Evolutionary conservation across 2,888 invertebrate genomes (phyloP).

Genomic region (Tiliacea citrago): DNA sequence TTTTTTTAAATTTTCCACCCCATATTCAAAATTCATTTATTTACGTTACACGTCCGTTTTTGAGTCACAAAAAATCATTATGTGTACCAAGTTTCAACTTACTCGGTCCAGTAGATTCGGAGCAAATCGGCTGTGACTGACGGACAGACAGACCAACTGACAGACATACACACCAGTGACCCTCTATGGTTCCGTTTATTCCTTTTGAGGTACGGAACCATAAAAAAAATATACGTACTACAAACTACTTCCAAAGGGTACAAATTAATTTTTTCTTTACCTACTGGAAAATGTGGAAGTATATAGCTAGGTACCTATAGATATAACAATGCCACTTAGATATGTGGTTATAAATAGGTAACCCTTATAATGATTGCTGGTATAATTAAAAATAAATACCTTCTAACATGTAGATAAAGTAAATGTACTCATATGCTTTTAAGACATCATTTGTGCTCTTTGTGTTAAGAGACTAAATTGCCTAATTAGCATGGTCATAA

Average conservation of each 20-base stretch:
- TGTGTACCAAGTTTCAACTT: no score
- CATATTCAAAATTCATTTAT: no score
- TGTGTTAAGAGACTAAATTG: conserved; percentile 66
- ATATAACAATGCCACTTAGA: background rate
- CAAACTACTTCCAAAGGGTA: background rate
- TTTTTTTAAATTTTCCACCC: no score
- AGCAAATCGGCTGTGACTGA: no score
- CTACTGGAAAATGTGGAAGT: background rate
- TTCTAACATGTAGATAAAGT: background rate
- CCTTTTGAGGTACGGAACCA: no score
- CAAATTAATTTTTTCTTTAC: background rate
- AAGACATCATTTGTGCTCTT: conserved; percentile 52
- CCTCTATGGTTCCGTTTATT: no score
- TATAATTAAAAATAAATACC: conserved; percentile 14
- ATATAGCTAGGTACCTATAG: background rate
- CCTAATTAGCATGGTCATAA: conserved; percentile 73
- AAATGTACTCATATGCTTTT: conserved; percentile 33
- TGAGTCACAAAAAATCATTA: no score
- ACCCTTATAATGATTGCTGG: background rate
- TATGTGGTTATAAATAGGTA: background rate
- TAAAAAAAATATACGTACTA: background rate
- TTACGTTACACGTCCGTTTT: no score
- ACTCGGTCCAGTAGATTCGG: no score
- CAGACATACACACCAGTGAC: no score
- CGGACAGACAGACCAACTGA: no score